These are phyloP conservation scores for Fregetta grallaria DNA, from an alignment of 2,113 vertebrate species.

Conservation along the genomic window DNA sequence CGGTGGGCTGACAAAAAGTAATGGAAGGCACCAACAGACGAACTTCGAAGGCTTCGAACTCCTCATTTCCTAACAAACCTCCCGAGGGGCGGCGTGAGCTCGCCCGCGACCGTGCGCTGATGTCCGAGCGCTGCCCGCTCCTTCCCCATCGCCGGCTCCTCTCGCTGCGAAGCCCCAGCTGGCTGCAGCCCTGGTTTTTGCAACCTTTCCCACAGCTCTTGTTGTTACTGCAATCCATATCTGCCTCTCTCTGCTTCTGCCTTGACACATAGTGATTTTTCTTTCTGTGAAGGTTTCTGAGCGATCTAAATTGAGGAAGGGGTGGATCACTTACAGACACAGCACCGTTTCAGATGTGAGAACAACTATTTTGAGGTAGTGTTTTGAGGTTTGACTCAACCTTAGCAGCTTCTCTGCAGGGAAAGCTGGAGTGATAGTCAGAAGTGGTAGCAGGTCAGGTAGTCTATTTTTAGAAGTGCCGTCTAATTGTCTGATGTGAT, in stretches of 20 bases:
- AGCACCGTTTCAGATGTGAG: background rate
- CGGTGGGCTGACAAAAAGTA: background rate
- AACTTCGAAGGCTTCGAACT: background rate
- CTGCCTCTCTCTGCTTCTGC: conserved; percentile 2
- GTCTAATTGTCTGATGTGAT: conserved; percentile 17
- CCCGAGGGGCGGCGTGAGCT: background rate
- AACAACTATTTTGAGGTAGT: conserved; percentile 9
- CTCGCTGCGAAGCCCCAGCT: background rate
- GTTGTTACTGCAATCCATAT: background rate
- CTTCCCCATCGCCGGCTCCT: background rate
- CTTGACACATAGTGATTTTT: conserved; percentile 3
- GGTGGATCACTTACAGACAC: background rate
- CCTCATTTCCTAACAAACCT: background rate
- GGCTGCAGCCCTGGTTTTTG: background rate
- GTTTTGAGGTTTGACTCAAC: conserved; percentile 42
- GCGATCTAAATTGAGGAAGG: conserved; percentile 34
- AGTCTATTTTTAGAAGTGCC: conserved; percentile 13
- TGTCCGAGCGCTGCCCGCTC: background rate
- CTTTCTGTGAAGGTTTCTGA: background rate
- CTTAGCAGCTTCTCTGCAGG: conserved; percentile 8
- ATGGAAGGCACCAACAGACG: background rate
- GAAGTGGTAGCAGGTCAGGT: conserved; percentile 31
- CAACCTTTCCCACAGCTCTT: background rate
- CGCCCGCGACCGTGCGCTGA: fast-evolving
- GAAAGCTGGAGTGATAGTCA: conserved; percentile 13